Base-by-base conservation (phyloP, 2,797 vertebrate genomes). In the Halcyon chelicuti region DNA sequence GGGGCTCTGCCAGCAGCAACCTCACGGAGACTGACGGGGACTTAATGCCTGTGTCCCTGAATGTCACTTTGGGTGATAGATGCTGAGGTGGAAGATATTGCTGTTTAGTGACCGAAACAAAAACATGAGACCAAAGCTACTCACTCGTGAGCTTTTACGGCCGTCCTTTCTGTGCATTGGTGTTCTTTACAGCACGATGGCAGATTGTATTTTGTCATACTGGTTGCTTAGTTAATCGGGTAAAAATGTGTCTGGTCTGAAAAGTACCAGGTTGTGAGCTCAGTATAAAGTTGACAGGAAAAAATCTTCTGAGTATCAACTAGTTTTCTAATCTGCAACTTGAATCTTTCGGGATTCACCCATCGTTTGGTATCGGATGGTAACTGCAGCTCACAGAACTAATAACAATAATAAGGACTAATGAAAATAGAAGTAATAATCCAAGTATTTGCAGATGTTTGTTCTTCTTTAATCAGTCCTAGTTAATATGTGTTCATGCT, bases 1-100 rank as follows among this genome's bases (percentile, higher is more conserved):
- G 1, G 72, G 77, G 63, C 68, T 83, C 73, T 86, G 60, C 47
- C 0, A 10, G 76, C 75, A 66, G 40, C 49, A 35, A 2, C 70
- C 26, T 42, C 31, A 1, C 1, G 6, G n/a, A 74, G 72, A 42
- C 29, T 0, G 1, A 12, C 0, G 1, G 37, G 37, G 49, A 60
- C 20, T 9, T 22, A 5, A 12, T 46, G 68, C 54, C 39, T 28
- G 4, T 20, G 46, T 39, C 54, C 79, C 83, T 28, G 51, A n/a
- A 8, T 3, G 54, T 49, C 91, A 20, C 52, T 17, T 14, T 3
- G 54, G 55, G 14, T 76, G 83, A 65, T 11, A 20, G 79, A 77
- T 29, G 73, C 37, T 52, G 57, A 65, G 79, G 42, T 67, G 31
- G 15, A 20, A 35, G 40, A 37, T 23, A 3, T 9, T 29, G 77